These are phyloP conservation scores for Cygnus buccinator DNA, from an alignment of 2,113 vertebrate species.

Conservation along the genomic window DNA sequence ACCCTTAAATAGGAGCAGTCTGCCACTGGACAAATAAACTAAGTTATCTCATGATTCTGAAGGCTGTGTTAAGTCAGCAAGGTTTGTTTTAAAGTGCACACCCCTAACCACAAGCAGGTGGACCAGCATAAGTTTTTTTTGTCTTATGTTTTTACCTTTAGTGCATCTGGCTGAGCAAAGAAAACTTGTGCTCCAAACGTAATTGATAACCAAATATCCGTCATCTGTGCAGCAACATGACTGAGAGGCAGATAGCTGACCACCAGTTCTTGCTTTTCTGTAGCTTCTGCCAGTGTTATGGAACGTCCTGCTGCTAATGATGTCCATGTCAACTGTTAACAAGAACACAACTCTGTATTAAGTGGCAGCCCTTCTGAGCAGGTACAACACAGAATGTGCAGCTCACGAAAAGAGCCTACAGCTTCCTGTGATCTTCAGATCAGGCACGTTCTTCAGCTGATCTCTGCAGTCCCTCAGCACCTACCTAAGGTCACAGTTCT, in stretches of 20 bases:
- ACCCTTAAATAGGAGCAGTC: background rate
- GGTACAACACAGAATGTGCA: background rate
- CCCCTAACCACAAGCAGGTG: background rate
- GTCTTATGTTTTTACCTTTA: conserved; percentile 82
- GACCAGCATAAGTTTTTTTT: background rate
- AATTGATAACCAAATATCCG: conserved; percentile 90
- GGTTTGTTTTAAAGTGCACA: background rate
- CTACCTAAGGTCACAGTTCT: rapidly evolving
- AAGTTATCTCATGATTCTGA: background rate
- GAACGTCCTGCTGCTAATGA: conserved; percentile 42
- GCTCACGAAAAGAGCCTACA: rapidly evolving
- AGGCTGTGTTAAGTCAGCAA: rapidly evolving
- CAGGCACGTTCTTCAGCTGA: background rate
- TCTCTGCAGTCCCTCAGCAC: background rate
- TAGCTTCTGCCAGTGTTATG: conserved; percentile 31
- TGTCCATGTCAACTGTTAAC: conserved; percentile 88
- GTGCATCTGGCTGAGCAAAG: conserved; percentile 91
- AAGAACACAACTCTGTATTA: rapidly evolving
- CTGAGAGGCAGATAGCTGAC: conserved; percentile 96
- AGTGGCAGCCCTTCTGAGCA: rapidly evolving
- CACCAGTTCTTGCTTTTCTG: conserved; percentile 80
- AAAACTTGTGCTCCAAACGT: conserved; percentile 76
- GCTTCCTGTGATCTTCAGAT: rapidly evolving
- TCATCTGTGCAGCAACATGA: conserved; percentile 91
- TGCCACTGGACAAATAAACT: background rate